Conservation (phyloP, 2,888 invertebrate species). For the Balanococcus diminutus region DNA sequence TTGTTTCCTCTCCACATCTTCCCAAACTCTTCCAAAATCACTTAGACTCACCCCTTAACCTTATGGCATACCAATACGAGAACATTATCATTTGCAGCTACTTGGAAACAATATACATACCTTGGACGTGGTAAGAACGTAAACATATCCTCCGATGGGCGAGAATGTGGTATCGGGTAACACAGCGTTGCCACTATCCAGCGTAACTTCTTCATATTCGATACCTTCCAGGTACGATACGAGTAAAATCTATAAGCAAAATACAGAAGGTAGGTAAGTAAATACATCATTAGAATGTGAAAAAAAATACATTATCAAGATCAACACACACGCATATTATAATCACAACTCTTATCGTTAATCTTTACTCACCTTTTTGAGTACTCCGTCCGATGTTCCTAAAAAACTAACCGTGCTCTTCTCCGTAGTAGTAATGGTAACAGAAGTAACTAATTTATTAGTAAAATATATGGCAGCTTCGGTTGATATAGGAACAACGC, state of each 20-base stretch:
- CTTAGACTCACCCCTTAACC: too few species aligned
- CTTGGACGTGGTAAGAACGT: constrained; percentile 79
- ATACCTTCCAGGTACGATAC: constrained; percentile 72
- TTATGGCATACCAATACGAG: too few species aligned
- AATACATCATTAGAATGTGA: background rate
- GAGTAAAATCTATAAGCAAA: constrained; percentile 68
- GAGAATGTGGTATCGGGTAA: constrained; percentile 87
- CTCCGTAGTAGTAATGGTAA: constrained; percentile 86
- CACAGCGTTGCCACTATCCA: constrained; percentile 79
- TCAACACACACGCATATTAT: background rate
- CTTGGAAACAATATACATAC: constrained; percentile 63
- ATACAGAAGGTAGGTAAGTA: too few species aligned
- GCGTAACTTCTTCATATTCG: constrained; percentile 84
- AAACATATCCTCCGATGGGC: constrained; percentile 80
- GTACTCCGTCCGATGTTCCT: constrained; percentile 81
- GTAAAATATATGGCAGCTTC: constrained; percentile 78
- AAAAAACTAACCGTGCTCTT: constrained; percentile 92
- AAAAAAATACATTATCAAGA: background rate
- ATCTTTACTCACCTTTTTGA: constrained; percentile 75
- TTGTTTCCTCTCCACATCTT: too few species aligned
- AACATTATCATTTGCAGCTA: too few species aligned
- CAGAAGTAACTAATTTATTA: constrained; percentile 79
- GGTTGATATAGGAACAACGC: constrained; percentile 81
- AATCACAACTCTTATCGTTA: background rate
- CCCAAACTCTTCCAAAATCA: too few species aligned